Evolutionary conservation across 2,797 vertebrate genomes (phyloP), one percentile per base, ranked within the genome.

Genomic region (Sebastes ruberrimus): DNA sequence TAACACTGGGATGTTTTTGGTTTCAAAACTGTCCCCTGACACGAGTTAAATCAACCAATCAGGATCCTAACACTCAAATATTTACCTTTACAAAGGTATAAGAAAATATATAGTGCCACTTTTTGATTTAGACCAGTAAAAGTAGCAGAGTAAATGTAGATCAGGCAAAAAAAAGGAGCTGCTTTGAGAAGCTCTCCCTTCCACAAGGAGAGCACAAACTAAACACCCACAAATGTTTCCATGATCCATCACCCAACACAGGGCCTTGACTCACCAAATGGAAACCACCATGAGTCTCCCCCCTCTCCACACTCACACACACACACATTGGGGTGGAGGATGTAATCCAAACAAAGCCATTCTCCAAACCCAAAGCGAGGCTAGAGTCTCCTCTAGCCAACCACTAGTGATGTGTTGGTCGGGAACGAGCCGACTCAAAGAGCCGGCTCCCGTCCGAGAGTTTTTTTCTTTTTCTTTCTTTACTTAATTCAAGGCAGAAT

Each of bases 171-270:
- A 38, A 38, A 38, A 38, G 5, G 4, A 33, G 11, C 8, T 10
- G n/a, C 32, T 8, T 4, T 2, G 7, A 11, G 46, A 35, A n/a
- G 3, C 69, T 60, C 33, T 28, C 14, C 46, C 38, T 60, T 64
- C 27, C 16, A 66, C 27, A 49, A 49, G 11, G 10, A 57, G 20
- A 75, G 80, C 20, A 7, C 61, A 64, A 75, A 74, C 62, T 46
- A 28, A 80, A 84, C 74, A 62, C 27, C 80, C 80, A 69, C 71
- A 89, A 83, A 82, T 88, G 77, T 92, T 93, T 93, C 90, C 91
- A 89, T 86, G 68, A 91, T 64, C 68, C 74, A 81, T 87, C 80
- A 84, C 60, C 73, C 30, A 81, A 38, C 30, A 61, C 78, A 27
- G n/a, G 49, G 81, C 71, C 83, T 83, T 85, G 86, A 89, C 78